phyloP scores from a whole-genome alignment of 2,797 vertebrate species.

The Coccyzus lansbergi region DNA sequence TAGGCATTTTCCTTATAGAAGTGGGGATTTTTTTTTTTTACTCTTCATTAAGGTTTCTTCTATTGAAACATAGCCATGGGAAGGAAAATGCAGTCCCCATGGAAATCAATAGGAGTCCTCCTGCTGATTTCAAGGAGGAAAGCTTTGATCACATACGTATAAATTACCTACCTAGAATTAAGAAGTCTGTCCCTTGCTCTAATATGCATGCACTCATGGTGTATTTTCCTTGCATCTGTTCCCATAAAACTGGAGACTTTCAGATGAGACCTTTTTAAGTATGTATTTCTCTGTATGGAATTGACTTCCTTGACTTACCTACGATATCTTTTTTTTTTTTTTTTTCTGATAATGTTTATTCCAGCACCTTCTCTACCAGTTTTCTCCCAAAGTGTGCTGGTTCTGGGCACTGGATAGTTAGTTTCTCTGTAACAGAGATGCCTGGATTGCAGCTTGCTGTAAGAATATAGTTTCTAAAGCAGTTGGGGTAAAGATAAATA shows the following conservation, averaged over 20 bases:
- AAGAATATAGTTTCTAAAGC: not conserved
- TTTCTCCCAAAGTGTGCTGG: not conserved
- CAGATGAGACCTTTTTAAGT: not conserved
- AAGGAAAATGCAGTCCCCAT: not conserved
- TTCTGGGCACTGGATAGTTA: not conserved
- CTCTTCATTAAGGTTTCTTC: not conserved
- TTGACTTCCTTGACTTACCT: not conserved
- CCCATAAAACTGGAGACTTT: not conserved
- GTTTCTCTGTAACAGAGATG: not conserved
- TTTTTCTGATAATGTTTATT: not conserved
- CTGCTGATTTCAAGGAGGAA: not conserved
- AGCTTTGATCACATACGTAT: not conserved
- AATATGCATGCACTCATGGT: not conserved
- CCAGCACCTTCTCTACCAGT: not conserved
- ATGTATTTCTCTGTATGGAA: not conserved
- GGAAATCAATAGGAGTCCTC: not conserved
- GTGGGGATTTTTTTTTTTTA: not conserved
- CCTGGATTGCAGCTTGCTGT: not conserved
- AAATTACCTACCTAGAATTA: not conserved
- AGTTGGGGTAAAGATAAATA: not conserved
- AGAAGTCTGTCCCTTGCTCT: not conserved
- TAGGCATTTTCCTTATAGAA: not conserved
- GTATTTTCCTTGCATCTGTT: not conserved
- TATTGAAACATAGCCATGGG: not conserved
- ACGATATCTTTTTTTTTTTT: not conserved